Conservation (phyloP, 2,888 invertebrate genomes). For the Conchocele bisecta region DNA sequence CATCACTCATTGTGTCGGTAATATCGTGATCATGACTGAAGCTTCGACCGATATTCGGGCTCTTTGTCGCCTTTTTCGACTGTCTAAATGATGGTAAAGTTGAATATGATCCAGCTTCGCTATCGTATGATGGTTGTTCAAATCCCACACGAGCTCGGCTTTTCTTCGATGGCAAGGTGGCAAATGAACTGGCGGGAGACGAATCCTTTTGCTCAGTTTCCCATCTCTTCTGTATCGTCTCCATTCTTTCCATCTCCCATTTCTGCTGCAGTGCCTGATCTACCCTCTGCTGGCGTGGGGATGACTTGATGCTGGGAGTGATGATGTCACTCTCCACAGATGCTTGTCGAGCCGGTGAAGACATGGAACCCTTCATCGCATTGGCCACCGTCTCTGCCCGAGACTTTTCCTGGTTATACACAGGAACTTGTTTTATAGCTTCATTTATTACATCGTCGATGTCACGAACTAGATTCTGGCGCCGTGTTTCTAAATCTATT, state of each 20-base stretch:
- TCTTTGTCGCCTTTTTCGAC: slow-evolving; percentile 14
- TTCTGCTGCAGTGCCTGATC: slow-evolving; percentile 38
- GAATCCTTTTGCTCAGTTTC: slow-evolving; percentile 4
- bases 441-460: slow-evolving; percentile 57
- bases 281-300: slow-evolving; percentile 33
- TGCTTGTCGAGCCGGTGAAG: slow-evolving; percentile 23
- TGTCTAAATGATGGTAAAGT: slow-evolving; percentile 62
- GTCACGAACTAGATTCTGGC: no score
- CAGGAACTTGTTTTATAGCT: slow-evolving; percentile 54
- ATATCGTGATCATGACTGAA: slow-evolving; percentile 39
- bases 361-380: background rate
- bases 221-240: slow-evolving; percentile 26
- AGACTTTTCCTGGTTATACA: slow-evolving; percentile 27
- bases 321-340: slow-evolving; percentile 44
- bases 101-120: slow-evolving; percentile 64
- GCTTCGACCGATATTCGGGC: slow-evolving; percentile 30
- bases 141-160: slow-evolving; percentile 16
- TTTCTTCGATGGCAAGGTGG: slow-evolving; percentile 62
- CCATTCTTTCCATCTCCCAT: slow-evolving; percentile 13
- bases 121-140: slow-evolving; percentile 32
- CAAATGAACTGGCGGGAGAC: slow-evolving; percentile 60
- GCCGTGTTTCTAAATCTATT: slow-evolving; percentile 49
- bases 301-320: slow-evolving; percentile 38
- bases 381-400: background rate
- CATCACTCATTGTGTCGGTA: slow-evolving; percentile 43